Percentiles rank a stretch among this genome's conserved stretches.
phyloP scores from a whole-genome alignment of 1,140 invertebrate genomes.

The Halesus radiatus region DNA sequence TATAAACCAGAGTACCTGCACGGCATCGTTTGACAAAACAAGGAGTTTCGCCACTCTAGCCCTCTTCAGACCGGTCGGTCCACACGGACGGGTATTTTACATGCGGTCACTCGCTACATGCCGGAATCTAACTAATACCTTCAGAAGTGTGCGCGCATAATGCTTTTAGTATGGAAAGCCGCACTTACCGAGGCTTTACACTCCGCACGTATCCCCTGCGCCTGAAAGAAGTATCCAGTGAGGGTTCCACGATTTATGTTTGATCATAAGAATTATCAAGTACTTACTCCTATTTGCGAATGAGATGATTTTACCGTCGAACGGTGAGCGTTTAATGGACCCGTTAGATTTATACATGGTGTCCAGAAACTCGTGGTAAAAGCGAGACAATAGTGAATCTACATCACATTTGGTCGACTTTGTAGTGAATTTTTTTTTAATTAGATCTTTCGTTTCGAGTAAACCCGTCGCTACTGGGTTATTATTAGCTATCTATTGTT shows the following conservation, averaged over 20 bases:
- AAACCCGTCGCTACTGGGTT: no score
- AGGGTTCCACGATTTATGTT: constrained; percentile 1
- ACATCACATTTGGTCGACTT: no score
- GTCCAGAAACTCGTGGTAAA: no score
- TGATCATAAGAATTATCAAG: constrained; percentile 12
- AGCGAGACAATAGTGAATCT: no score
- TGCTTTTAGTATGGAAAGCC: constrained; percentile 14
- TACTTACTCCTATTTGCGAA: neutral
- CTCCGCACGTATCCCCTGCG: neutral
- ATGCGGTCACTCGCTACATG: constrained; percentile 35
- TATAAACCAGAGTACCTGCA: no score
- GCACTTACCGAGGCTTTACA: constrained; percentile 18
- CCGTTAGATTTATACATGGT: neutral
- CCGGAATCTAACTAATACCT: constrained; percentile 39
- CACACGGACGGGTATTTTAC: constrained; percentile 20
- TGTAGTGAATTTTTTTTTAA: no score
- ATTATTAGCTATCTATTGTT: no score
- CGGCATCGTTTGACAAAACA: no score
- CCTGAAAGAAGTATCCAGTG: neutral
- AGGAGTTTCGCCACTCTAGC: neutral
- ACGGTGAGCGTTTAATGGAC: neutral
- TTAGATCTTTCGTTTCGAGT: no score
- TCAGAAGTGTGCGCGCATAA: constrained; percentile 37
- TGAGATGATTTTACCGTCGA: neutral
- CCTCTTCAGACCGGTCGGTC: neutral